Conservation (phyloP, 1,140 invertebrate genomes). For the Oscheius sp. region DNA sequence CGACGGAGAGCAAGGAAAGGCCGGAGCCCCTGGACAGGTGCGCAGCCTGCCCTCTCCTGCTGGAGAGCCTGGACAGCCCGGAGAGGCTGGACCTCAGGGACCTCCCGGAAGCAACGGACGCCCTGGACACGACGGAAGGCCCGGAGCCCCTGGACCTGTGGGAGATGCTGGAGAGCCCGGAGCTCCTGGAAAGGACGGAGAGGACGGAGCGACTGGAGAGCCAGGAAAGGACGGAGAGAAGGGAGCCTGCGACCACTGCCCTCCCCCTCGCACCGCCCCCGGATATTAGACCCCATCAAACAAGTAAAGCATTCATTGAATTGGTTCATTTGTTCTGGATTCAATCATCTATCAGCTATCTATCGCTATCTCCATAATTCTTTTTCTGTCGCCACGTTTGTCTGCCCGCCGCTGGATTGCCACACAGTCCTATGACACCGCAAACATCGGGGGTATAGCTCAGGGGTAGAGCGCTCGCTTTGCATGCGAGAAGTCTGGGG, state of each 20-base stretch:
- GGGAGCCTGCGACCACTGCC: conserved; percentile 35
- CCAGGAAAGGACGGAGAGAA: conserved; percentile 2
- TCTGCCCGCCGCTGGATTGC: too few relatives aligned
- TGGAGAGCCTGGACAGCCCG: conserved; percentile 25
- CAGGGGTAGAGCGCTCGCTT: conserved; percentile 59
- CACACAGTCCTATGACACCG: too few relatives aligned
- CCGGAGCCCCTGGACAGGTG: conserved; percentile 32
- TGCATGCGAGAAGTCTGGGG: conserved; percentile 59
- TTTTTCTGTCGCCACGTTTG: too few relatives aligned
- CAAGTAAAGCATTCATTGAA: too few relatives aligned
- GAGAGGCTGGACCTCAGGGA: conserved; percentile 33
- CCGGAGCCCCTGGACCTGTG: background rate
- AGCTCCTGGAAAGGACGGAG: conserved; percentile 1
- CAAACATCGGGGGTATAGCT: conserved; percentile 52
- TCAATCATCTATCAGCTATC: too few relatives aligned
- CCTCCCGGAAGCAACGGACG: conserved; percentile 9
- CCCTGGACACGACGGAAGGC: background rate
- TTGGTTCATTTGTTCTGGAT: too few relatives aligned
- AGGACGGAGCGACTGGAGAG: background rate
- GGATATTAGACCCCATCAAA: conserved; percentile 31
- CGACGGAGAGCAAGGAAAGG: conserved; percentile 22
- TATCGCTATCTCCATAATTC: too few relatives aligned
- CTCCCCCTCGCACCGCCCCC: conserved; percentile 32
- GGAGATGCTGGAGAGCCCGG: background rate
- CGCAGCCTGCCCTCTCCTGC: conserved; percentile 27